These are phyloP conservation scores for Corythaixoides concolor DNA, from an alignment of 2,113 vertebrate genomes.

Conservation along the genomic window DNA sequence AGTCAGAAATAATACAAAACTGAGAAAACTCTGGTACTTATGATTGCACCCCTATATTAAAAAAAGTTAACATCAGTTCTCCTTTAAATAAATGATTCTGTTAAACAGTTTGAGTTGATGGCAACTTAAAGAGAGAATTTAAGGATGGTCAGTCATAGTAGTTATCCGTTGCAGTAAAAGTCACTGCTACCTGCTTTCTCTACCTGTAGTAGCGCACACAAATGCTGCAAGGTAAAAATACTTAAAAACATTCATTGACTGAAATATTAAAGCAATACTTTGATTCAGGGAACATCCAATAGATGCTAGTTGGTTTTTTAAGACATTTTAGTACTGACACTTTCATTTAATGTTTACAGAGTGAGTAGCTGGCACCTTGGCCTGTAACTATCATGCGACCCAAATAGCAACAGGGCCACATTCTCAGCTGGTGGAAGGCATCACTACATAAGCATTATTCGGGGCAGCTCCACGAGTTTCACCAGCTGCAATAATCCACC, in stretches of 20 bases:
- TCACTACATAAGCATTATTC: not conserved
- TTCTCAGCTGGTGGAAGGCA: not conserved
- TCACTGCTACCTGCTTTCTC: not conserved
- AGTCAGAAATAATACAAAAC: not conserved
- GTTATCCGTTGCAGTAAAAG: not conserved
- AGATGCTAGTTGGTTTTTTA: not conserved
- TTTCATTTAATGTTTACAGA: not conserved
- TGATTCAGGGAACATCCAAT: rapidly evolving
- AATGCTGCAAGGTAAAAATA: not conserved
- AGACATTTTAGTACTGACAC: not conserved
- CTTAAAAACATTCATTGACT: not conserved
- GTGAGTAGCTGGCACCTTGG: not conserved
- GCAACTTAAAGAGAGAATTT: not conserved
- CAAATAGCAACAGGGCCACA: not conserved
- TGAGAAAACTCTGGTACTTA: not conserved
- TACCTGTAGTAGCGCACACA: not conserved
- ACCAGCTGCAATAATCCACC: not conserved
- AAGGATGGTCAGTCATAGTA: not conserved
- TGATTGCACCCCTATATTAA: rapidly evolving
- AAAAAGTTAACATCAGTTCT: not conserved
- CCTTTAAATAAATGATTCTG: not conserved
- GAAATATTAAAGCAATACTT: not conserved
- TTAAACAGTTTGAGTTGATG: not conserved
- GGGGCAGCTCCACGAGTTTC: not conserved
- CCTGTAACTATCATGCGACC: not conserved